Percentiles rank a stretch among this genome's conserved stretches.
Conservation (phyloP, 1,140 invertebrate species). For the Zophobas atratus region DNA sequence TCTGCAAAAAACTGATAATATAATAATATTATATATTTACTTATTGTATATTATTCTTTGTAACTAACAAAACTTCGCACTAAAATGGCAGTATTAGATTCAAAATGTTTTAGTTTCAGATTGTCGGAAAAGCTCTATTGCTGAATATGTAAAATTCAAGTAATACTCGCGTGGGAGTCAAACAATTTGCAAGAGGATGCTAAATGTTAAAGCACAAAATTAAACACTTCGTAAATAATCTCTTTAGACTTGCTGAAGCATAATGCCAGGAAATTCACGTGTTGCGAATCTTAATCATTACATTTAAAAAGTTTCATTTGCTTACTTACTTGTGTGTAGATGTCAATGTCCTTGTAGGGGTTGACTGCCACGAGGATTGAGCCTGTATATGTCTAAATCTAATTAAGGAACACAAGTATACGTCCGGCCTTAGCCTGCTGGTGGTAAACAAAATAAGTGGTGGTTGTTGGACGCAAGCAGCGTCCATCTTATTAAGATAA, state of each 20-base stretch:
- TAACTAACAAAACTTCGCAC: too few species aligned
- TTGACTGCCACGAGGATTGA: constrained; percentile 97
- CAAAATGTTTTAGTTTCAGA: too few species aligned
- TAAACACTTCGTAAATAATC: constrained; percentile 10
- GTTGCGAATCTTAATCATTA: constrained; percentile 27
- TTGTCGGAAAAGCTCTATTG: background rate
- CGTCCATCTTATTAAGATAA: background rate
- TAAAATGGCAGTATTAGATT: too few species aligned
- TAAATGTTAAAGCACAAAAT: constrained; percentile 19
- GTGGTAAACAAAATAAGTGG: background rate
- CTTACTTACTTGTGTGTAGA: constrained; percentile 94
- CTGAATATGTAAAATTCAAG: background rate
- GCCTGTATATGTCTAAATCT: constrained; percentile 87
- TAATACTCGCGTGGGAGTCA: background rate
- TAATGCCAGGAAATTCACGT: constrained; percentile 38
- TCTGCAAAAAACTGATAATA: too few species aligned
- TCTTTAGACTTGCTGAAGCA: background rate
- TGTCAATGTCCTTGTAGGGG: constrained; percentile 93
- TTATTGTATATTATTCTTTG: too few species aligned
- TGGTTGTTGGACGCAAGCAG: constrained; percentile 1
- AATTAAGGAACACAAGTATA: constrained; percentile 72
- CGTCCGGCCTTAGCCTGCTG: constrained; percentile 2
- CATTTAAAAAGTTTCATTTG: constrained; percentile 56
- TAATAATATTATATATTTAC: too few species aligned
- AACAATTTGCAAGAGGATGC: constrained; percentile 1